Conservation (phyloP, 2,888 invertebrate species). For the Volucella bombylans region DNA sequence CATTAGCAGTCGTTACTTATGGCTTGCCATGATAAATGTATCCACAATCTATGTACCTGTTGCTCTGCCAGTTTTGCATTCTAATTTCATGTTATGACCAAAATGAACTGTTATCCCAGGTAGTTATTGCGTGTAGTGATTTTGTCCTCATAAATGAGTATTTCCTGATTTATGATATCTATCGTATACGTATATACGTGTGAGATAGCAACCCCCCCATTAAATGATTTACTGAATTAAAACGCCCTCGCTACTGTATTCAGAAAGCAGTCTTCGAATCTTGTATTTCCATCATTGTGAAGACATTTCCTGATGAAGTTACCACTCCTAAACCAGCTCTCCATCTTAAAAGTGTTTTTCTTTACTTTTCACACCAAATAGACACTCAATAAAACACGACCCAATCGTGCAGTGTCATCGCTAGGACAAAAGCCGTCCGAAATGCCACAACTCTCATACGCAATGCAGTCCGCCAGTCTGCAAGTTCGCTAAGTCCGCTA, state of each 20-base stretch:
- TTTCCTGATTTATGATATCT: neutral
- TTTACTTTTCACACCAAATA: constrained; percentile 57
- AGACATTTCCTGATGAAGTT: constrained; percentile 68
- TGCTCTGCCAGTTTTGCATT: constrained; percentile 56
- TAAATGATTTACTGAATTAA: no score
- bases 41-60: constrained; percentile 64
- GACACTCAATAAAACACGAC: constrained; percentile 73
- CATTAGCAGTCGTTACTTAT: constrained; percentile 65
- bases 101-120: constrained; percentile 21
- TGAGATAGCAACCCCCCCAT: no score
- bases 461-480: constrained; percentile 42
- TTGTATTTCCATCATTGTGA: constrained; percentile 3
- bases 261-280: constrained; percentile 1
- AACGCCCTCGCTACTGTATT: constrained; percentile 29
- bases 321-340: constrained; percentile 58
- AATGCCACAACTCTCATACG: constrained; percentile 71
- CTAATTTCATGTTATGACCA: constrained; percentile 56
- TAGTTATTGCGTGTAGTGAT: neutral
- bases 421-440: constrained; percentile 69
- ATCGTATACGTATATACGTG: no score
- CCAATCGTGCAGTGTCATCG: constrained; percentile 73
- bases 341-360: constrained; percentile 8
- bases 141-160: neutral
- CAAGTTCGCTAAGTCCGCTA: neutral
- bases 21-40: constrained; percentile 61